phyloP scores from a whole-genome alignment of 2,888 invertebrate genomes.

The Mylabris sibirica region DNA sequence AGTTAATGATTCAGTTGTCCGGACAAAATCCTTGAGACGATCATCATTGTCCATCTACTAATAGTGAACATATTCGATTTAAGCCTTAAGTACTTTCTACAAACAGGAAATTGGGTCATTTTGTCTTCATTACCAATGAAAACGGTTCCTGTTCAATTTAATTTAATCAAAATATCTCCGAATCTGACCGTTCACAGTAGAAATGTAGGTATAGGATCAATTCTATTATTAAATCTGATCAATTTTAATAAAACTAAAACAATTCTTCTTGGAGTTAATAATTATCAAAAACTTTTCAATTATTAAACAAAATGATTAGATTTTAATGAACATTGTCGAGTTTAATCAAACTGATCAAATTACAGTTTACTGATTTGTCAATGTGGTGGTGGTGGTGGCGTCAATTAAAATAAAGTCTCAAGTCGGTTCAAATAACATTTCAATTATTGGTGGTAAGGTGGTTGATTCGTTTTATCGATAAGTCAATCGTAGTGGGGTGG shows the following conservation, averaged over 20 bases:
- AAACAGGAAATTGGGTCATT: constrained; percentile 1
- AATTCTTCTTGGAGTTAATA: too few species aligned
- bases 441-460: too few species aligned
- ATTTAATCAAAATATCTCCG: not conserved
- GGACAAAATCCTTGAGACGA: not conserved
- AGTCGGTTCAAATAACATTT: not conserved
- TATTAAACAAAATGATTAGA: too few species aligned
- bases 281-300: too few species aligned
- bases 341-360: constrained; percentile 9
- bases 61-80: not conserved
- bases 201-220: too few species aligned
- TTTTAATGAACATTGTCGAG: not conserved
- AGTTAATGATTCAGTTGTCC: not conserved
- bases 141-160: not conserved
- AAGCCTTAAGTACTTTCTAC: constrained; percentile 1
- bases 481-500: not conserved
- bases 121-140: not conserved
- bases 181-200: not conserved
- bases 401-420: not conserved
- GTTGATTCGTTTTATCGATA: not conserved
- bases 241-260: too few species aligned
- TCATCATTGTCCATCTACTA: not conserved
- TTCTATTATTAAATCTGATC: too few species aligned
- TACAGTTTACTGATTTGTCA: not conserved
- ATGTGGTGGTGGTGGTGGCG: not conserved